Percentiles rank a stretch among this genome's conserved stretches.
Evolutionary conservation across 2,113 vertebrate genomes (phyloP).

Genomic region (Daboia siamensis): DNA sequence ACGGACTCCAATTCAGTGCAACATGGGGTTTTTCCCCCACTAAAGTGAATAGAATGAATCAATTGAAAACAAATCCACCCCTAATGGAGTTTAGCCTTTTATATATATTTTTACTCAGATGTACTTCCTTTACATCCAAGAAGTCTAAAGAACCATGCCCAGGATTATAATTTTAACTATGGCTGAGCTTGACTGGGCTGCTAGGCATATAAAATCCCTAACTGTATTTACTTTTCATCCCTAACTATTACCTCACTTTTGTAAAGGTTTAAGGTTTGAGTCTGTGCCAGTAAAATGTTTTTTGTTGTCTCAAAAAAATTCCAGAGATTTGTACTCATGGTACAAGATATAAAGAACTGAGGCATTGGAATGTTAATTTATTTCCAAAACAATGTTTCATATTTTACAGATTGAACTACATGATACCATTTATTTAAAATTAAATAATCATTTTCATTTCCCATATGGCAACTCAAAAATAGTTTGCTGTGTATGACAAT

Average conservation of each 20-base stretch:
- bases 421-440: background rate
- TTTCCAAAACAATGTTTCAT: background rate
- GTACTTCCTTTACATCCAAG: background rate
- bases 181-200: background rate
- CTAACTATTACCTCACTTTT: background rate
- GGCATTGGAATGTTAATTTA: background rate
- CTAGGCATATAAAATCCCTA: background rate
- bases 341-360: background rate
- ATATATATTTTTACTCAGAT: background rate
- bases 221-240: background rate
- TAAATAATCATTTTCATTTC: background rate
- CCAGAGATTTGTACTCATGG: background rate
- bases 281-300: background rate
- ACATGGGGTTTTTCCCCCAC: background rate
- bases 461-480: slow-evolving; percentile 11
- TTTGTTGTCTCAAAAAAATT: background rate
- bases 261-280: background rate
- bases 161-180: background rate
- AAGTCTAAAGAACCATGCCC: background rate
- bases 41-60: background rate
- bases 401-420: background rate
- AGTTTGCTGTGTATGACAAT: background rate
- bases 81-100: background rate
- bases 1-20: background rate
- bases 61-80: background rate